Evolutionary conservation across 2,113 vertebrate species (phyloP).

Genomic region (rabbit (Oryctolagus cuniculus)): DNA sequence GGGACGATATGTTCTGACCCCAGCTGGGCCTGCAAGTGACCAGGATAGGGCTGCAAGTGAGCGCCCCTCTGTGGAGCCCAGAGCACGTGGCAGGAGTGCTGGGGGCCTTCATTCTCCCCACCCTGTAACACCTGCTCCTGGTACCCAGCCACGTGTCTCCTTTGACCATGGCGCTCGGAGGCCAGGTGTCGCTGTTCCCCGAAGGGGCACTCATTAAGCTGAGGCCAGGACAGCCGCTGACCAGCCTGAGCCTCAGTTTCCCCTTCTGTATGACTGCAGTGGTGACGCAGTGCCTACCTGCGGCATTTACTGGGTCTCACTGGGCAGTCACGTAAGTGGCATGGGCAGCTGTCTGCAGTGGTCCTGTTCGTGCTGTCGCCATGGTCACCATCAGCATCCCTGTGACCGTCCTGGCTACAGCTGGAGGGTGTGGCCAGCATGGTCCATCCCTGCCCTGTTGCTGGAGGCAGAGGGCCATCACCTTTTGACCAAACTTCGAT

Average conservation of each 20-base stretch:
- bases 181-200: not conserved
- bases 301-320: not conserved
- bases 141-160: too few relatives aligned
- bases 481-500: too few relatives aligned
- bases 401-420: too few relatives aligned
- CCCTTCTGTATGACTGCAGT: too few relatives aligned
- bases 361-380: rapidly evolving
- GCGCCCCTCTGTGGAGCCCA: not conserved
- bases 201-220: not conserved
- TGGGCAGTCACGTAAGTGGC: rapidly evolving
- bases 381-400: rapidly evolving
- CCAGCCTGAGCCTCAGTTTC: not conserved
- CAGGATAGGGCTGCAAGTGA: rapidly evolving
- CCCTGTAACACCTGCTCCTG: not conserved
- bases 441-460: too few relatives aligned
- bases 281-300: too few relatives aligned
- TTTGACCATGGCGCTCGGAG: too few relatives aligned
- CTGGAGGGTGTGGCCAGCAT: rapidly evolving
- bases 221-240: too few relatives aligned
- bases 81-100: rapidly evolving
- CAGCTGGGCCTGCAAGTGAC: not conserved
- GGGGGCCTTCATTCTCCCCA: not conserved
- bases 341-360: not conserved
- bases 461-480: not conserved
- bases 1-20: not conserved